phyloP scores from a whole-genome alignment of 2,888 invertebrate species.

The Catocala nupta region DNA sequence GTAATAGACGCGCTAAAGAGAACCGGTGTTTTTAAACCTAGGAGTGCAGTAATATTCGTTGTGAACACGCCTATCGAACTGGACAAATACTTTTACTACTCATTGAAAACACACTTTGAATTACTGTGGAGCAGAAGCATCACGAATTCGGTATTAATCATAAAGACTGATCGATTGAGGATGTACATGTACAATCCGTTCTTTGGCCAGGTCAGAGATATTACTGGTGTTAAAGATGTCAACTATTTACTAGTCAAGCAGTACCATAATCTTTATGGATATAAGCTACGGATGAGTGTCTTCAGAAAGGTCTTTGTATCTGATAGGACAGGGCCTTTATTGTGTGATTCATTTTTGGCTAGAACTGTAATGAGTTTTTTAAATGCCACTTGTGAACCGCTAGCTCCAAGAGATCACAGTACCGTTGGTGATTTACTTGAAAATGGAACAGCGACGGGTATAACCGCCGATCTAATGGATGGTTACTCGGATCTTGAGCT shows the following conservation, averaged over 20 bases:
- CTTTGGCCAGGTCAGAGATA: conserved; percentile 70
- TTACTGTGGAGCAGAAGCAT: conserved; percentile 84
- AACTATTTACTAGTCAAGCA: conserved; percentile 59
- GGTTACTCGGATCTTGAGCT: conserved; percentile 86
- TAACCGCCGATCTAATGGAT: conserved; percentile 78
- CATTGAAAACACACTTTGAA: conserved; percentile 80
- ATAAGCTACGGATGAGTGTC: conserved; percentile 71
- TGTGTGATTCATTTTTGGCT: conserved; percentile 70
- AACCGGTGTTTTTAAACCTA: conserved; percentile 79
- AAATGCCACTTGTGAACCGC: conserved; percentile 75
- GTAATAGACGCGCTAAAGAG: conserved; percentile 69
- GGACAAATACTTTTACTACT: conserved; percentile 71
- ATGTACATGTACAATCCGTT: conserved; percentile 86
- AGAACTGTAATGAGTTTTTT: conserved; percentile 67
- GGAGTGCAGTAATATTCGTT: conserved; percentile 77
- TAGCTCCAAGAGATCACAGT: conserved; percentile 73
- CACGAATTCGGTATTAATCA: conserved; percentile 80
- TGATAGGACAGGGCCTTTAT: conserved; percentile 65
- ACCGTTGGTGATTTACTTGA: conserved; percentile 78
- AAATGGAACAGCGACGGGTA: conserved; percentile 81
- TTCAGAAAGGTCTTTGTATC: conserved; percentile 71
- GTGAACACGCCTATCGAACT: conserved; percentile 66
- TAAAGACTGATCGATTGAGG: conserved; percentile 69
- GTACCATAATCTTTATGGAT: conserved; percentile 73
- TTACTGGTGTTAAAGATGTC: conserved; percentile 74